Evolutionary conservation across 2,797 vertebrate species (phyloP).

Genomic region (Cossypha heuglini): DNA sequence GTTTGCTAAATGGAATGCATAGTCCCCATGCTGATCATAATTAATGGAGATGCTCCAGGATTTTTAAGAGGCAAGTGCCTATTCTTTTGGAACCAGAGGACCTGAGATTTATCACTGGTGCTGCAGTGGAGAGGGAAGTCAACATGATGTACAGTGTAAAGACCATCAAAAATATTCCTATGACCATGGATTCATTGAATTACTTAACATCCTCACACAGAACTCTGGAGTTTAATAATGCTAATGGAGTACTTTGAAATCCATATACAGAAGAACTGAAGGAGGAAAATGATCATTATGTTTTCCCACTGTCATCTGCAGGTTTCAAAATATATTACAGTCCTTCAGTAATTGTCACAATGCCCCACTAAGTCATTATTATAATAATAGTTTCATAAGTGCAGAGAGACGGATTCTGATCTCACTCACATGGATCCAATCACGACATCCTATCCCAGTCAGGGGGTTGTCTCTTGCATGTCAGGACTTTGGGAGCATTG

Average conservation of each 20-base stretch:
- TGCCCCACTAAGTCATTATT: slow-evolving; percentile 56
- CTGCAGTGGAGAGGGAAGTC: neutral
- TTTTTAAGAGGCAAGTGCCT: neutral
- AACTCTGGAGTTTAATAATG: slow-evolving; percentile 19
- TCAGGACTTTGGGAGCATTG: neutral
- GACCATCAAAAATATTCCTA: slow-evolving; percentile 8
- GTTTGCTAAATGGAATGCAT: neutral
- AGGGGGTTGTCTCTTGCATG: neutral
- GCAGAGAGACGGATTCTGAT: neutral
- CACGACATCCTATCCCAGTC: fast-evolving
- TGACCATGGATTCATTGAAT: neutral
- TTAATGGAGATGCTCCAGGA: neutral
- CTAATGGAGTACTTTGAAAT: slow-evolving; percentile 45
- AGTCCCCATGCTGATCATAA: neutral
- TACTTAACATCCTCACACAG: neutral
- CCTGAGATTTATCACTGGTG: neutral
- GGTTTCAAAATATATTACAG: slow-evolving; percentile 54
- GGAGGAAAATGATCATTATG: slow-evolving; percentile 8
- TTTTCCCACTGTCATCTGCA: slow-evolving; percentile 42
- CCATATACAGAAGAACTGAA: neutral
- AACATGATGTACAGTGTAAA: neutral
- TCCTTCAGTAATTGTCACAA: slow-evolving; percentile 53
- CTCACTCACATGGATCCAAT: neutral
- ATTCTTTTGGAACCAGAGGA: neutral
- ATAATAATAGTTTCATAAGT: slow-evolving; percentile 10